Percentiles rank a stretch among this genome's conserved stretches.
phyloP scores from a whole-genome alignment of 2,797 vertebrate genomes.

The Pseudomugil tenellus region DNA sequence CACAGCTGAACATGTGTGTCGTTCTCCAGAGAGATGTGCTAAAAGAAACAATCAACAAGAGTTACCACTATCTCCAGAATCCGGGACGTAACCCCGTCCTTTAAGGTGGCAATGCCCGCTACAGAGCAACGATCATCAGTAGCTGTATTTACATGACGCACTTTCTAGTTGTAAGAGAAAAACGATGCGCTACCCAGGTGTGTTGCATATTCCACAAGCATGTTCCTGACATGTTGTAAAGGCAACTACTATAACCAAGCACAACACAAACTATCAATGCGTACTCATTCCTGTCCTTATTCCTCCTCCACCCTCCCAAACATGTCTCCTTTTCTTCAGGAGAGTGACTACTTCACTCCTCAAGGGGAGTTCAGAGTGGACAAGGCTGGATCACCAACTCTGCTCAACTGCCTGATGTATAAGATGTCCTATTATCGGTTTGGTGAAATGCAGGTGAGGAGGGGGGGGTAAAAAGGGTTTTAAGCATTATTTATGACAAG shows the following conservation, averaged over 20 bases:
- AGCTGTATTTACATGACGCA: too few relatives aligned
- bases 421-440: conserved; percentile 99
- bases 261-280: neutral
- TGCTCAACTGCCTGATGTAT: conserved; percentile 99
- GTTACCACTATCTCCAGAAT: neutral
- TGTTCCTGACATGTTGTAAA: too few relatives aligned
- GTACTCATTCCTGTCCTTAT: conserved; percentile 9
- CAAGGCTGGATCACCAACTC: conserved; percentile 95
- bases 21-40: too few relatives aligned
- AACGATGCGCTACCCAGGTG: too few relatives aligned
- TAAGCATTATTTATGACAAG: neutral
- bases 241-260: neutral
- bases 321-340: conserved; percentile 76
- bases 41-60: too few relatives aligned
- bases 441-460: conserved; percentile 97
- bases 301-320: neutral
- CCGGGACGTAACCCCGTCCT: neutral
- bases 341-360: conserved; percentile 99
- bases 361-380: conserved; percentile 99
- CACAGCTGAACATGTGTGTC: neutral
- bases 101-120: too few relatives aligned
- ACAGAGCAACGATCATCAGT: too few relatives aligned
- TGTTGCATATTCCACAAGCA: too few relatives aligned
- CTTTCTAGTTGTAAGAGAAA: too few relatives aligned
- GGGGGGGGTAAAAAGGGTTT: conserved; percentile 23